Evolutionary conservation across 2,888 invertebrate species (phyloP).

Genomic region (Rhagonycha lutea): DNA sequence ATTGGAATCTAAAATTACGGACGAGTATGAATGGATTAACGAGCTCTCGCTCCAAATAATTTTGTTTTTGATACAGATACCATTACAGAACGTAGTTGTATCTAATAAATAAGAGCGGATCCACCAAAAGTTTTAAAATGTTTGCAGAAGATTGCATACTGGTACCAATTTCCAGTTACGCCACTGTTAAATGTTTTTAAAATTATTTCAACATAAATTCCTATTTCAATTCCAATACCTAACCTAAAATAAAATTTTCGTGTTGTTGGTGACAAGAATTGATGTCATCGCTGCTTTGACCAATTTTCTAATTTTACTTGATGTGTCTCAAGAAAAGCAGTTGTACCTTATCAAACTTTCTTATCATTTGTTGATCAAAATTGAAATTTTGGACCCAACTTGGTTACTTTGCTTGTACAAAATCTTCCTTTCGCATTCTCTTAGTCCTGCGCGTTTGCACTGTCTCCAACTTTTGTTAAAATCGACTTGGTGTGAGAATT

Average conservation of each 20-base stretch:
- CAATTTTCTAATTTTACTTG: slow-evolving; percentile 68
- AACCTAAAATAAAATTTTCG: neutral
- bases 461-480: slow-evolving; percentile 30
- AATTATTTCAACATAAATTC: neutral
- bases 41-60: too few relatives aligned
- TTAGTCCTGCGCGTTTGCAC: slow-evolving; percentile 34
- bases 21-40: too few relatives aligned
- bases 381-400: slow-evolving; percentile 39
- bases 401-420: slow-evolving; percentile 44
- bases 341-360: slow-evolving; percentile 73
- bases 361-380: slow-evolving; percentile 53
- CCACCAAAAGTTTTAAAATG: neutral
- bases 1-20: too few relatives aligned
- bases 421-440: slow-evolving; percentile 42
- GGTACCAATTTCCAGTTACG: neutral
- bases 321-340: slow-evolving; percentile 76
- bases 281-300: slow-evolving; percentile 48
- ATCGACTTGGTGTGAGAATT: slow-evolving; percentile 9
- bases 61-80: too few relatives aligned
- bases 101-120: too few relatives aligned
- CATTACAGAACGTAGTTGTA: too few relatives aligned
- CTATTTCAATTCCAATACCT: neutral
- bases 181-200: neutral
- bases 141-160: neutral
- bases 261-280: neutral